A percentile compares a stretch with the other conserved stretches of the same genome.
phyloP scores from a whole-genome alignment of 2,113 vertebrate genomes.

The Coregonus clupeaformis region DNA sequence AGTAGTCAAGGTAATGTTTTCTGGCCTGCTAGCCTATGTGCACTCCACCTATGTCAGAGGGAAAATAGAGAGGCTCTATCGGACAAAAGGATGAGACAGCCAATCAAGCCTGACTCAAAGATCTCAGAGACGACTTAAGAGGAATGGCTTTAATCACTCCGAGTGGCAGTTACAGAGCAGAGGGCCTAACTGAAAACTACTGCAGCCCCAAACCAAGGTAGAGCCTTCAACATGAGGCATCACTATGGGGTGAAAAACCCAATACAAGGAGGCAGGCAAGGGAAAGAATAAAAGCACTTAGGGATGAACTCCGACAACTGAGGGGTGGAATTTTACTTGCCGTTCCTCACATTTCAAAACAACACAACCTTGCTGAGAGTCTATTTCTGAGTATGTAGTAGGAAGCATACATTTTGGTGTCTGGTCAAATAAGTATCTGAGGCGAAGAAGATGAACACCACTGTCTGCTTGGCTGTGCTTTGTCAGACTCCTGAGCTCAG shows the following conservation, averaged over 20 bases:
- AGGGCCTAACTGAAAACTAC: neutral
- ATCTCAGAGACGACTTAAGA: conserved; percentile 17
- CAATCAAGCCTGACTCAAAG: conserved; percentile 14
- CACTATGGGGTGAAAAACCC: neutral
- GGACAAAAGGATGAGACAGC: conserved; percentile 20
- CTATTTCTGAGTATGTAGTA: neutral
- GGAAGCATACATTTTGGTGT: too few relatives aligned
- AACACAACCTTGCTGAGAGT: neutral
- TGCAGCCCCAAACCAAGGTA: neutral
- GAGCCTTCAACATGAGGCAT: conserved; percentile 5
- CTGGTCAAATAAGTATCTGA: too few relatives aligned
- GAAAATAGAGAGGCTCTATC: neutral
- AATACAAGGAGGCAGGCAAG: neutral
- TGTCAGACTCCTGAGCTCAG: too few relatives aligned
- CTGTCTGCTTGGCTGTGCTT: too few relatives aligned
- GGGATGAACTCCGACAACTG: neutral
- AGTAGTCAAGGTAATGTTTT: neutral
- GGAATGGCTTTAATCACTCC: conserved; percentile 11
- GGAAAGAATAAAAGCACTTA: neutral
- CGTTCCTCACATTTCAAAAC: neutral
- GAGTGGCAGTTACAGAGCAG: conserved; percentile 14
- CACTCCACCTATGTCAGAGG: neutral
- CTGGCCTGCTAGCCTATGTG: neutral
- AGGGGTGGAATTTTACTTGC: neutral
- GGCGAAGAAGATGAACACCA: too few relatives aligned